Percentiles rank a stretch among this genome's conserved stretches.
These are phyloP conservation scores for Melanargia galathea DNA, from an alignment of 2,888 invertebrate genomes.

Conservation along the genomic window DNA sequence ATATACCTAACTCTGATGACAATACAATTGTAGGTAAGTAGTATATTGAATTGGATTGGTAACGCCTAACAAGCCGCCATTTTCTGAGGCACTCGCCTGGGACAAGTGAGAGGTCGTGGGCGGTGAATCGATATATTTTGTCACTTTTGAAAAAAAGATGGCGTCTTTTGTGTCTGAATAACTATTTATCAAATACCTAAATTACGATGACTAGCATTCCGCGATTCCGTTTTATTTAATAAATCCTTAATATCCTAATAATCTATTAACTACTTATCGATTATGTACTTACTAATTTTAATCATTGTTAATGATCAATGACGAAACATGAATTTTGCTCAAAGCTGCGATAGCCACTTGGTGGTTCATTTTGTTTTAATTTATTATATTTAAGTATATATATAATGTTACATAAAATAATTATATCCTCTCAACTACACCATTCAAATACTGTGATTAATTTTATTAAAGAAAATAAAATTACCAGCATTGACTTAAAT, in stretches of 20 bases:
- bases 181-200: neutral
- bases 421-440: neutral
- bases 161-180: neutral
- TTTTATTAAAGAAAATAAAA: conserved; percentile 23
- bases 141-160: too few species aligned
- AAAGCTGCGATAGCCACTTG: conserved; percentile 26
- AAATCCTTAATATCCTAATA: neutral
- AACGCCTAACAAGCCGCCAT: too few species aligned
- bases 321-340: conserved; percentile 19
- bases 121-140: too few species aligned
- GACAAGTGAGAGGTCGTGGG: too few species aligned
- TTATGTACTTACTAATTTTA: neutral
- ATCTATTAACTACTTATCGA: neutral
- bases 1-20: too few species aligned
- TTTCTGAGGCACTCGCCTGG: too few species aligned
- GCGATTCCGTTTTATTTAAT: conserved; percentile 4
- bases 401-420: neutral
- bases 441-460: conserved; percentile 18
- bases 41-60: too few species aligned
- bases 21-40: too few species aligned
- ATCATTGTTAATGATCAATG: neutral
- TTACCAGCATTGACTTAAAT: conserved; percentile 16
- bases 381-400: neutral
- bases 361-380: conserved; percentile 26
- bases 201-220: conserved; percentile 16